These are phyloP conservation scores for Tokudaia tokunoshimensis DNA, from an alignment of 2,797 vertebrate species.

Conservation along the genomic window DNA sequence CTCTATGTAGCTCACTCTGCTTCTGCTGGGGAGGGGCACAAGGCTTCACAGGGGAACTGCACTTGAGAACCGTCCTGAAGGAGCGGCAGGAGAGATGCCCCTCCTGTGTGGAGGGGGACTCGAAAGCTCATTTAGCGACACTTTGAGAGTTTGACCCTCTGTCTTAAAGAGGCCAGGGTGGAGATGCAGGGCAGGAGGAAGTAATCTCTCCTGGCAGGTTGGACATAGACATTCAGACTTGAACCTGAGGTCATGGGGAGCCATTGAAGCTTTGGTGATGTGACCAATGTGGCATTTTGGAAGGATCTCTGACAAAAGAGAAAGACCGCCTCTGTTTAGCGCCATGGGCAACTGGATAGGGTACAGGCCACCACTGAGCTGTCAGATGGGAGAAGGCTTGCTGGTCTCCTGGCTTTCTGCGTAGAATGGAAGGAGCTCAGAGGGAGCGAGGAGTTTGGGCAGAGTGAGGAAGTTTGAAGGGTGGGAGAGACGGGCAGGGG, in stretches of 20 bases:
- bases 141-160: neutral
- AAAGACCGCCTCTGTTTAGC: neutral
- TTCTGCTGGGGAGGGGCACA: neutral
- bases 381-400: neutral
- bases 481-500: neutral
- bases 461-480: neutral
- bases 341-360: neutral
- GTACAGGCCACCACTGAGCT: neutral
- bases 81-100: neutral
- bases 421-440: neutral
- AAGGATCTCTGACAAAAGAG: neutral
- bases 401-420: neutral
- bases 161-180: no score
- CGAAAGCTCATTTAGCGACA: neutral
- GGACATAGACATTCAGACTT: neutral
- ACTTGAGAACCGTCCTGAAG: conserved; percentile 16
- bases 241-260: neutral
- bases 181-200: neutral
- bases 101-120: neutral
- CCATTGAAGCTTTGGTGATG: neutral
- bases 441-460: no score
- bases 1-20: neutral
- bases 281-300: neutral
- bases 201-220: neutral
- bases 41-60: neutral